Base-by-base conservation (phyloP, 2,797 vertebrate species). In the Lycodopsis pacificus region DNA sequence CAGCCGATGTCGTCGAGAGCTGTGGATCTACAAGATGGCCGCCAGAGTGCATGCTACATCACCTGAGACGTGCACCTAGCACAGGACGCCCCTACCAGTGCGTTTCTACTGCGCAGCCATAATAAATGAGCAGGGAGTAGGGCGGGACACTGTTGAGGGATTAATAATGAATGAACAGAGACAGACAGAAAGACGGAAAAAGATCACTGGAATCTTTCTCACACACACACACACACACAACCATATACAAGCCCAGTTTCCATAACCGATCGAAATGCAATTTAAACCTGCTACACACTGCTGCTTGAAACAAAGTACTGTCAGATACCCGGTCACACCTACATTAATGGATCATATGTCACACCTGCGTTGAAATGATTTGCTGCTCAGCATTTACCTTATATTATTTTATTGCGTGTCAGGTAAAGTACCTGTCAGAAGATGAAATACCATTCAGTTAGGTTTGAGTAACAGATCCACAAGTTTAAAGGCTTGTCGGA, bases 101-200 rank as follows among this genome's bases (percentile, higher is more conserved):
- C 20, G 70, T 64, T 63, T 59, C 42, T 56, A 46, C 27, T 68
- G 44, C 58, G 64, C 44, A 73, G 69, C 64, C 81, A 80, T 80
- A 65, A 76, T 76, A 72, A 73, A 80, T 83, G 73, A 76, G 30
- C 58, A 38, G 11, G 15, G 15, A 58, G n/a, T 19, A 30, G 19
- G n/a, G 22, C 42, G 56, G 36, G 56, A 30, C 34, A 19, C 36
- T 46, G 59, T 65, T 56, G 38, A 49, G 11, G 44, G 40, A 67
- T 71, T 34, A 44, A 79, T 75, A 78, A 74, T 71, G 7, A 66
- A 74, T 66, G 48, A 44, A 58, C 15, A 46, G 2, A 38, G 61
- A 48, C 8, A 22, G 56, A 32, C 3, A 34, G 59, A 54, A 14
- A 22, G 34, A 63, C 49, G 34, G 5, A 11, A 63, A 62, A n/a